Conservation (phyloP, 2,888 invertebrate species). For the Metacarcinus magister region DNA sequence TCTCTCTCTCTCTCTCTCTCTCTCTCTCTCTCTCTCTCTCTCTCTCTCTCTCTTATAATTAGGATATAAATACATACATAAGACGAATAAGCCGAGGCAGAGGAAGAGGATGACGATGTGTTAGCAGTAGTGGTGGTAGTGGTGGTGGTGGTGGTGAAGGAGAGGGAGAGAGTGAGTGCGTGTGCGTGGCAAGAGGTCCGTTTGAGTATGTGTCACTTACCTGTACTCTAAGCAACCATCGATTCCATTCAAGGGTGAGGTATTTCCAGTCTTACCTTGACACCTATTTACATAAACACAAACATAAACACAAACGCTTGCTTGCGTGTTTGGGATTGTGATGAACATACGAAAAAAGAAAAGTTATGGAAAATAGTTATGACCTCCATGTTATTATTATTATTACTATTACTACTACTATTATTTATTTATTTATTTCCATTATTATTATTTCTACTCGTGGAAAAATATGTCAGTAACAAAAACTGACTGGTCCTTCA, state of each 20-base stretch:
- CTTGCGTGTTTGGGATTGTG: background rate
- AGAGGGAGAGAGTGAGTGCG: background rate
- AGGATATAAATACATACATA: background rate
- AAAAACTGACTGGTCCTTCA: background rate
- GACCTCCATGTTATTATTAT: background rate
- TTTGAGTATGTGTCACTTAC: background rate
- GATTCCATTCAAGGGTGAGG: background rate
- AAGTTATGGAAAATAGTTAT: background rate
- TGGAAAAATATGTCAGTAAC: background rate
- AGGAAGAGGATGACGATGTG: background rate
- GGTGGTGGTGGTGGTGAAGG: background rate
- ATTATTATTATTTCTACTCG: background rate
- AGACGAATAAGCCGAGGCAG: background rate
- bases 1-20: too few species aligned
- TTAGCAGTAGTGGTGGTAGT: background rate
- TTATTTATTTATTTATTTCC: background rate
- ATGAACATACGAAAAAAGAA: background rate
- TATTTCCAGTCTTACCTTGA: background rate
- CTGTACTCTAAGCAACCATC: slow-evolving; percentile 12
- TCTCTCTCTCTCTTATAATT: too few species aligned
- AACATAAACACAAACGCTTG: background rate
- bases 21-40: too few species aligned
- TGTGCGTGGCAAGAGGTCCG: background rate
- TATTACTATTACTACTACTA: background rate
- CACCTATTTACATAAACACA: background rate